Conservation (phyloP, 1,140 invertebrate species). For the Aphelenchoides avenae region DNA sequence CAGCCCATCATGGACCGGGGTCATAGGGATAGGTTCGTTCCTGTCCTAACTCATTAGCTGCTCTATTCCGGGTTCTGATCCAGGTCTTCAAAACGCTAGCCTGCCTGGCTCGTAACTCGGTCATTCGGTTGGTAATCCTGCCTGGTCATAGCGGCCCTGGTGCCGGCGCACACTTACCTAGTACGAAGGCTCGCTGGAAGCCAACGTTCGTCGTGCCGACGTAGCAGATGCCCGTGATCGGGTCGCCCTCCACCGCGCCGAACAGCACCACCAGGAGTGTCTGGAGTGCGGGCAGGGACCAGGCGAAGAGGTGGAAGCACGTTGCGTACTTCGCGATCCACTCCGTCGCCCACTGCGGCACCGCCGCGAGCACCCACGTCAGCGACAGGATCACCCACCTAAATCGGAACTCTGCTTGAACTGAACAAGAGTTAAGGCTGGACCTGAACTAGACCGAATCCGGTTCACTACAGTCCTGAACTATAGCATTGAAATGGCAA, state of each 20-base stretch:
- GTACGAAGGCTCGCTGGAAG: slow-evolving; percentile 24
- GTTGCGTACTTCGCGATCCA: slow-evolving; percentile 88
- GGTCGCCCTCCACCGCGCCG: slow-evolving; percentile 75
- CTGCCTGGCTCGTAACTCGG: neutral
- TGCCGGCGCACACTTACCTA: no score
- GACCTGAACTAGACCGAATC: no score
- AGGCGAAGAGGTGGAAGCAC: slow-evolving; percentile 85
- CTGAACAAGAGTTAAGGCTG: no score
- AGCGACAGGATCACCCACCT: slow-evolving; percentile 86
- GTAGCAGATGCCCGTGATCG: slow-evolving; percentile 62
- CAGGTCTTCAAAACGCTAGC: no score
- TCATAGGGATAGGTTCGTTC: no score
- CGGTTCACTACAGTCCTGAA: no score
- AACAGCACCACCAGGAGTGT: slow-evolving; percentile 75
- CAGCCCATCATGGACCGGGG: no score
- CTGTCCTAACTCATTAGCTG: no score
- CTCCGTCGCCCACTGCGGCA: slow-evolving; percentile 89
- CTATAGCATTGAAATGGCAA: no score
- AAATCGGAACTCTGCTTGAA: no score
- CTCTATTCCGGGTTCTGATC: no score
- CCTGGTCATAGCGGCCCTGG: no score
- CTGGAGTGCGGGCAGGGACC: slow-evolving; percentile 80
- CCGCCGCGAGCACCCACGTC: slow-evolving; percentile 88
- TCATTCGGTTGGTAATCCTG: neutral
- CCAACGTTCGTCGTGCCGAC: slow-evolving; percentile 77